These are phyloP conservation scores for Oryzias javanicus DNA, from an alignment of 2,113 vertebrate genomes.

Conservation along the genomic window DNA sequence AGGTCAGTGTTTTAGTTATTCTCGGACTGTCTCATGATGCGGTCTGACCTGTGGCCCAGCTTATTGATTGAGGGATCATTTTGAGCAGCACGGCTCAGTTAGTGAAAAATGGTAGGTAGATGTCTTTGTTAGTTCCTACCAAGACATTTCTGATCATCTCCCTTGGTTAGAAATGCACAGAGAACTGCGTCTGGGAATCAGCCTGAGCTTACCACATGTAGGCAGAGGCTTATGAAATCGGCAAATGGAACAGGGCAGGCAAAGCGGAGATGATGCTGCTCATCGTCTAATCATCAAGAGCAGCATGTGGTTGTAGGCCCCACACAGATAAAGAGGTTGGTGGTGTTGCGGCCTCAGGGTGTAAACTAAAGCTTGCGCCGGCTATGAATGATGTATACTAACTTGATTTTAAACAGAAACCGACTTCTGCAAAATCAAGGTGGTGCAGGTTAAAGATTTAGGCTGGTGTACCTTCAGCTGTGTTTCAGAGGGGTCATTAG, in stretches of 20 bases:
- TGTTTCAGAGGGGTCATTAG: slow-evolving; percentile 42
- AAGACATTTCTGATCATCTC: slow-evolving; percentile 26
- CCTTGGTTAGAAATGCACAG: slow-evolving; percentile 11
- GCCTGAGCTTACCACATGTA: slow-evolving; percentile 60
- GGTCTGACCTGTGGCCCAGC: slow-evolving; percentile 25
- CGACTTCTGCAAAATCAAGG: slow-evolving; percentile 43
- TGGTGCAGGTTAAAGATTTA: slow-evolving; percentile 47
- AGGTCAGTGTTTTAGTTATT: no score
- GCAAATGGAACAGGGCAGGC: slow-evolving; percentile 61
- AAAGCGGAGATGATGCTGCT: slow-evolving; percentile 63
- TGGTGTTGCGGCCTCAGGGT: slow-evolving; percentile 49
- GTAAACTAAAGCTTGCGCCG: slow-evolving; percentile 35
- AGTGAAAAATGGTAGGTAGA: slow-evolving; percentile 18
- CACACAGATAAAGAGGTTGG: slow-evolving; percentile 50
- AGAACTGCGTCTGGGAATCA: slow-evolving; percentile 32
- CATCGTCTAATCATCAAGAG: slow-evolving; percentile 66
- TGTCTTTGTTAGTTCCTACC: slow-evolving; percentile 42
- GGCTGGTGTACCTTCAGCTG: slow-evolving; percentile 14
- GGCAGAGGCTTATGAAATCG: slow-evolving; percentile 62
- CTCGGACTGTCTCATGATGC: not conserved
- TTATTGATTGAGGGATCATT: slow-evolving; percentile 51
- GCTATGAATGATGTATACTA: slow-evolving; percentile 66
- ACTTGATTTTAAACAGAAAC: slow-evolving; percentile 50
- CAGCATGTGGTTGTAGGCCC: slow-evolving; percentile 62
- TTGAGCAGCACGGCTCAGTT: slow-evolving; percentile 24